A percentile compares a stretch with the other conserved stretches of the same genome.
phyloP scores from a whole-genome alignment of 2,113 vertebrate genomes.

The Antechinus stuartii region DNA sequence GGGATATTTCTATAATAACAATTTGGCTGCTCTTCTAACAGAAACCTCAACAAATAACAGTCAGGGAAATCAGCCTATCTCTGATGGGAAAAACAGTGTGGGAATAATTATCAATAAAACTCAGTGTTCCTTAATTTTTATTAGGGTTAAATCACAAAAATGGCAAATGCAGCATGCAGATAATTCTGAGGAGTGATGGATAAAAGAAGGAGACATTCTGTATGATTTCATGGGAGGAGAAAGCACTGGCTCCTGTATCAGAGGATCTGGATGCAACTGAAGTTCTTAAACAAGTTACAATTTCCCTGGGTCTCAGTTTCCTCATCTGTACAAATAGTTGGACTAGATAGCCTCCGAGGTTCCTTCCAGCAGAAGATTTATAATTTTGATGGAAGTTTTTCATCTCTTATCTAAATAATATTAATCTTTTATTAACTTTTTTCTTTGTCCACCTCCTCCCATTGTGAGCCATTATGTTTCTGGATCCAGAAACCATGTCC shows the following conservation, averaged over 20 bases:
- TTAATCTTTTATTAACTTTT: background rate
- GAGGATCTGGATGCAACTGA: background rate
- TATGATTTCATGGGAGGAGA: background rate
- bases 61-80: constrained; percentile 6
- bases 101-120: constrained; percentile 1
- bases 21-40: constrained; percentile 34
- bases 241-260: background rate
- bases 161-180: background rate
- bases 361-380: background rate
- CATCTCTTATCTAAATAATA: background rate
- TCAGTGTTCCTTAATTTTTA: constrained; percentile 37
- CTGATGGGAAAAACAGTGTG: background rate
- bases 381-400: background rate
- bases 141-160: constrained; percentile 25
- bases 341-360: background rate
- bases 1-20: constrained; percentile 40
- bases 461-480: background rate
- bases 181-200: background rate
- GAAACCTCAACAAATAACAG: constrained; percentile 43
- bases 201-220: background rate
- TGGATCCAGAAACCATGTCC: background rate
- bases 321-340: background rate
- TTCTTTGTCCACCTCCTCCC: background rate
- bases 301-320: background rate
- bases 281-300: too few relatives aligned